Conservation (phyloP, 2,888 invertebrate species). For the Operophtera brumata region DNA sequence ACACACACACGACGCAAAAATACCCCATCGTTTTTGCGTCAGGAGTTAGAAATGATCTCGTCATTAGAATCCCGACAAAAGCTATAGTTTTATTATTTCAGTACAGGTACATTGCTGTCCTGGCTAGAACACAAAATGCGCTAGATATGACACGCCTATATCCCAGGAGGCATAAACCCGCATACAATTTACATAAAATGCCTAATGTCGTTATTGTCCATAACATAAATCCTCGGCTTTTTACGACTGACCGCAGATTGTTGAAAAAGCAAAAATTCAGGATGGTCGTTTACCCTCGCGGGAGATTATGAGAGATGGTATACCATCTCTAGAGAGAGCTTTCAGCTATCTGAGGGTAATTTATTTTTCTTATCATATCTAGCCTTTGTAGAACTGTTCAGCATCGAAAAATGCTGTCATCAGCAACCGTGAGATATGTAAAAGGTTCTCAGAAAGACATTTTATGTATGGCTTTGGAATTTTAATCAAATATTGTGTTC, state of each 20-base stretch:
- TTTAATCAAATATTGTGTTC: too few species aligned
- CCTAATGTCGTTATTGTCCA: slow-evolving; percentile 58
- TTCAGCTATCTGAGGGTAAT: slow-evolving; percentile 2
- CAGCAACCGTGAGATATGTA: too few species aligned
- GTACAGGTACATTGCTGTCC: too few species aligned
- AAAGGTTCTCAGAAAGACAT: too few species aligned
- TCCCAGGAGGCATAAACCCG: slow-evolving; percentile 51
- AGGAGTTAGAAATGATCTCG: too few species aligned
- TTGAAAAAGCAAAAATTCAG: slow-evolving; percentile 37
- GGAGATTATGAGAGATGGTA: slow-evolving; percentile 11
- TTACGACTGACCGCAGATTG: slow-evolving; percentile 49
- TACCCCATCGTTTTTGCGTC: too few species aligned
- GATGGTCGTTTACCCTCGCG: slow-evolving; percentile 9
- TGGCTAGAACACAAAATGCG: neutral
- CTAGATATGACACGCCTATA: slow-evolving; percentile 45
- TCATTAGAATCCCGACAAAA: too few species aligned
- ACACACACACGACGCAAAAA: too few species aligned
- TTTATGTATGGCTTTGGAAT: neutral
- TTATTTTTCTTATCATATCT: too few species aligned
- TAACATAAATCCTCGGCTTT: slow-evolving; percentile 57
- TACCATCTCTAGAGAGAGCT: neutral
- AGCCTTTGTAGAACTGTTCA: too few species aligned
- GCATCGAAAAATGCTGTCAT: too few species aligned
- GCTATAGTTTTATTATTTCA: too few species aligned
- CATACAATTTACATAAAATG: slow-evolving; percentile 64